Evolutionary conservation across 2,888 invertebrate genomes (phyloP).

Genomic region (Nomada ruficornis): DNA sequence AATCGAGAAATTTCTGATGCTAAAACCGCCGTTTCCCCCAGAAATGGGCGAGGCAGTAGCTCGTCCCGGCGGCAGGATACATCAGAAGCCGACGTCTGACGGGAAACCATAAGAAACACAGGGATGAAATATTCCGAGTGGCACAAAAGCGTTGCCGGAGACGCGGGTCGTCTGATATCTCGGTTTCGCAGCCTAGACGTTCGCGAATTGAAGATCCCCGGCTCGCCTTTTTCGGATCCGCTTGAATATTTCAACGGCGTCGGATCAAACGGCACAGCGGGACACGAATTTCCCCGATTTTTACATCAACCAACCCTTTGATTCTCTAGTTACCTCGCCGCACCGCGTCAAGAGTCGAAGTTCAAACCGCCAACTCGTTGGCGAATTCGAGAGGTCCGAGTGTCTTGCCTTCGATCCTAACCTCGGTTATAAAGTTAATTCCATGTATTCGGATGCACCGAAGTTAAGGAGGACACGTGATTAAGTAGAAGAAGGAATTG

Average conservation of each 20-base stretch:
- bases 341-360: neutral
- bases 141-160: neutral
- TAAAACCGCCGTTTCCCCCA: neutral
- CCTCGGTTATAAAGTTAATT: slow-evolving; percentile 8
- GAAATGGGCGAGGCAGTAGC: neutral
- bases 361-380: neutral
- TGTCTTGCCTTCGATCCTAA: neutral
- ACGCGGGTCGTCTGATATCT: slow-evolving; percentile 12
- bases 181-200: slow-evolving; percentile 13
- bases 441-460: neutral
- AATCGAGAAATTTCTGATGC: neutral
- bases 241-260: slow-evolving; percentile 37
- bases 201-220: neutral
- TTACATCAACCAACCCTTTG: neutral
- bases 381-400: neutral
- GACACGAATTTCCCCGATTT: slow-evolving; percentile 26
- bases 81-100: neutral
- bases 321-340: no score
- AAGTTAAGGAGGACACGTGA: no score
- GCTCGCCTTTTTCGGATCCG: slow-evolving; percentile 11
- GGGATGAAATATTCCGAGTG: slow-evolving; percentile 27
- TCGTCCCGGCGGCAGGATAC: neutral
- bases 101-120: slow-evolving; percentile 10
- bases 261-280: slow-evolving; percentile 33
- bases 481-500: no score